Evolutionary conservation across 2,113 vertebrate genomes (phyloP), one percentile per base, ranked within the genome.

Genomic region (Dolichotis patagonum): DNA sequence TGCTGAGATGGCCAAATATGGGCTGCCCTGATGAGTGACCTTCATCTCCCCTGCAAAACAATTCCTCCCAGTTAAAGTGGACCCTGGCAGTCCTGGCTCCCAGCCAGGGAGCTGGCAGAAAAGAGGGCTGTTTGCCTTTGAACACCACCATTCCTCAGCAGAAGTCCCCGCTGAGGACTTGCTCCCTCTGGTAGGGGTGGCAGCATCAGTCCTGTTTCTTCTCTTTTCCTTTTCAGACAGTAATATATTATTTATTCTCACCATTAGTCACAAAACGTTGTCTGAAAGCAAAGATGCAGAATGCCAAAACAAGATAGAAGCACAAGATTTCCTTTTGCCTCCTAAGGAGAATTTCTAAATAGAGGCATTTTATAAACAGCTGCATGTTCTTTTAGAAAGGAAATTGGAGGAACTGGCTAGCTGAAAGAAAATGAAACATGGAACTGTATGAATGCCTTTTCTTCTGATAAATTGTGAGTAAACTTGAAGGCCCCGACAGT

Each of bases 11-110:
- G 98, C 98, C 94, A 95, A 98, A 98, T 98, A 98, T 71, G 96
- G 98, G 97, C 96, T 71, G 87, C 96, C 98, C 92, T 95, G 71
- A 17, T 97, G 97, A 81, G 77, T 98, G 99, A 98, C 98, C 99
- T 98, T 97, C 94, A 56, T 3, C 54, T 97, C 97, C 98, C 98
- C 98, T 98, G 98, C 92, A 88, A 95, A 85, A 93, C 87, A 88
- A 77, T 95, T 96, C 88, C 78, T 96, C 62, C 30, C 24, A 69
- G 77, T 85, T 93, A 26, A 3, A 56, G 82, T 26, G 67, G 89
- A 86, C 91, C 5, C 58, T 35, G 67, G 86, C 32, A 1, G 28
- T 0, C 0, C 92, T 95, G 98, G 91, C 83, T 77, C 3, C 32
- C 26, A 75, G 91, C 93, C 90, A 60, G 24, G 0, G 28, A 84